A percentile compares a stretch with the other conserved stretches of the same genome.
These are phyloP conservation scores for Galeopsomyia nigrocyanea DNA, from an alignment of 2,888 invertebrate genomes.

Conservation along the genomic window DNA sequence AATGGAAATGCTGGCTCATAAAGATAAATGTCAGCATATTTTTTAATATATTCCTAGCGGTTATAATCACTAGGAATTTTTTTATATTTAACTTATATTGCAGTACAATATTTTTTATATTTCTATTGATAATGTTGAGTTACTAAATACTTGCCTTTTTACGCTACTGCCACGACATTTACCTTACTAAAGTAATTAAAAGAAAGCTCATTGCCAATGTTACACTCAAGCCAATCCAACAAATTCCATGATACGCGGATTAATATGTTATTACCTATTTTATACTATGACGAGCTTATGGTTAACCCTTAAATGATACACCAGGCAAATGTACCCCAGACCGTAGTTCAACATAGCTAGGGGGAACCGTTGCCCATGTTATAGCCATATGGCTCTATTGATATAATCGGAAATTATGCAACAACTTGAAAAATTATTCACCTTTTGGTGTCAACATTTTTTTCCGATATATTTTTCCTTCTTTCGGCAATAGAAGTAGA, in stretches of 20 bases:
- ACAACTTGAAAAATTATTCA: too few relatives aligned
- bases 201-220: constrained; percentile 18
- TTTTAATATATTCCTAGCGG: constrained; percentile 34
- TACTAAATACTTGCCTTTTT: constrained; percentile 29
- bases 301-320: too few relatives aligned
- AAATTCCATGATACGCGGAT: constrained; percentile 15
- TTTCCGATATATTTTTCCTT: too few relatives aligned
- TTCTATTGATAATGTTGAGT: constrained; percentile 32
- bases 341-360: too few relatives aligned
- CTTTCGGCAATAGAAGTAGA: too few relatives aligned
- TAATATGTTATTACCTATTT: constrained; percentile 22
- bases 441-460: too few relatives aligned
- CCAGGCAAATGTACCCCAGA: too few relatives aligned
- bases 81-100: constrained; percentile 3
- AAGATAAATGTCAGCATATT: constrained; percentile 56
- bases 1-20: constrained; percentile 27
- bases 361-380: too few relatives aligned
- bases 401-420: too few relatives aligned
- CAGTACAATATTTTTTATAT: constrained; percentile 31
- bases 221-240: constrained; percentile 26
- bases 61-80: constrained; percentile 15
- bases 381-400: too few relatives aligned
- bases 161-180: constrained; percentile 24
- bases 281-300: constrained; percentile 29
- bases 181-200: constrained; percentile 30